Percentiles rank a stretch among this genome's conserved stretches.
phyloP scores from a whole-genome alignment of 2,113 vertebrate species.

The Charadrius vociferus region DNA sequence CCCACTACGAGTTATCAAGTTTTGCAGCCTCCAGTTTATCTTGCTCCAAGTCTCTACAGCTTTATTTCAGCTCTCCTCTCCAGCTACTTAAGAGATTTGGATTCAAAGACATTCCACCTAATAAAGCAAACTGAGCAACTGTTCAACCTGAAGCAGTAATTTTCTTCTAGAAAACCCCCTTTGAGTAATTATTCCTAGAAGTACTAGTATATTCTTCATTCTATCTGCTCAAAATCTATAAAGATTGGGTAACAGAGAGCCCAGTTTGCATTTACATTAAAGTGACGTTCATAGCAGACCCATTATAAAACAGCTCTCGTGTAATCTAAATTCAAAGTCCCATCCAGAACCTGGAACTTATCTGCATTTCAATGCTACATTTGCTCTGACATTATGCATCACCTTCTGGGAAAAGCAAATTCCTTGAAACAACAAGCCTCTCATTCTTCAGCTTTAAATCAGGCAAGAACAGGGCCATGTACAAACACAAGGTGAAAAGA shows the following conservation, averaged over 20 bases:
- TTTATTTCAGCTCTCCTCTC: conserved; percentile 10
- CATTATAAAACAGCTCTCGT: background rate
- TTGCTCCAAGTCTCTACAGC: background rate
- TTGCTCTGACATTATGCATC: conserved; percentile 37
- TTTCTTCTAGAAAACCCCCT: conserved; percentile 5
- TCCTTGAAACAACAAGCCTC: conserved; percentile 35
- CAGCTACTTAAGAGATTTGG: conserved; percentile 33
- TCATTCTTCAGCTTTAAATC: conserved; percentile 7
- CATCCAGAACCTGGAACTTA: conserved; percentile 22
- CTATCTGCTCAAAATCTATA: background rate
- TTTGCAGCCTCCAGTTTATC: conserved; percentile 26
- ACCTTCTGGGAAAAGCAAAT: conserved; percentile 45
- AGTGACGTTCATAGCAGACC: background rate
- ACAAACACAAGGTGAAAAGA: background rate
- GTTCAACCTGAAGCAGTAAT: background rate
- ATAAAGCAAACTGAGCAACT: background rate
- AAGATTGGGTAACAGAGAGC: background rate
- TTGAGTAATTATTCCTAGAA: conserved; percentile 1
- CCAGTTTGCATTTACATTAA: conserved; percentile 2
- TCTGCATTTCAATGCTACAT: conserved; percentile 52
- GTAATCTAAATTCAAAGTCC: conserved; percentile 37
- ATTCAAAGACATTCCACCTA: background rate
- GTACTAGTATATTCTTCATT: background rate
- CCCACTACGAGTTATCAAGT: background rate
- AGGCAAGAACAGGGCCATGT: background rate